Evolutionary conservation across 2,797 vertebrate species (phyloP).

Genomic region (Kryptolebias ocellatus): DNA sequence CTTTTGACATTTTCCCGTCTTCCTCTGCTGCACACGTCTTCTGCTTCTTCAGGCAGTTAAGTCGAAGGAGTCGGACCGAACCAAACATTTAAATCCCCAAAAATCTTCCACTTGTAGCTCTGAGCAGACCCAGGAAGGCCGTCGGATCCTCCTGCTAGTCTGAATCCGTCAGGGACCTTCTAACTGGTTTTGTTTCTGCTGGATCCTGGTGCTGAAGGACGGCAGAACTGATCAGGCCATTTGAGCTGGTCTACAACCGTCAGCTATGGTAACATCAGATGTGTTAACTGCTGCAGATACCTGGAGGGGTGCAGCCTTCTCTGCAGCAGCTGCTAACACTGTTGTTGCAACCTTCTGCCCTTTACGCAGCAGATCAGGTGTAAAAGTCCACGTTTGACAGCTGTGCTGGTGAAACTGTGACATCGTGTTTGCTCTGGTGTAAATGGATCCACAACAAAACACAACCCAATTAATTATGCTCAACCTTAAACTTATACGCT

Average conservation of each 20-base stretch:
- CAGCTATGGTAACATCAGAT: constrained; percentile 55
- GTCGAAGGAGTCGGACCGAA: constrained; percentile 54
- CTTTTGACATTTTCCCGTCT: constrained; percentile 77
- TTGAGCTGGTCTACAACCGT: constrained; percentile 59
- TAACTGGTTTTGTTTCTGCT: constrained; percentile 46
- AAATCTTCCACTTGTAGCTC: constrained; percentile 34
- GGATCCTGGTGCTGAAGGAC: constrained; percentile 38
- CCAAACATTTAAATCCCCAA: constrained; percentile 53
- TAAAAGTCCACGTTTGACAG: constrained; percentile 3
- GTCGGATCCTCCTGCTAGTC: neutral
- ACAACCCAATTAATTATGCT: too few relatives aligned
- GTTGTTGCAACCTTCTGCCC: constrained; percentile 48
- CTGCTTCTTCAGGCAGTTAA: constrained; percentile 57
- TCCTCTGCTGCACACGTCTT: constrained; percentile 53
- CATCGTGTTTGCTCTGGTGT: constrained; percentile 2
- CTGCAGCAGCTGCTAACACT: constrained; percentile 24
- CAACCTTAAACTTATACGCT: too few relatives aligned
- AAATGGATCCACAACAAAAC: too few relatives aligned
- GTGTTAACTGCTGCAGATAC: constrained; percentile 57
- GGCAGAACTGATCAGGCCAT: constrained; percentile 48
- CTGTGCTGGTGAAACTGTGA: constrained; percentile 27
- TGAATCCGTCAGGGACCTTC: constrained; percentile 7
- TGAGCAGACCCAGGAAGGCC: constrained; percentile 28
- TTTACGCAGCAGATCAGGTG: constrained; percentile 12
- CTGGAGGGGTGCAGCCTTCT: constrained; percentile 23